Conservation (phyloP, 2,113 vertebrate genomes). For the Pardalotus punctatus region DNA sequence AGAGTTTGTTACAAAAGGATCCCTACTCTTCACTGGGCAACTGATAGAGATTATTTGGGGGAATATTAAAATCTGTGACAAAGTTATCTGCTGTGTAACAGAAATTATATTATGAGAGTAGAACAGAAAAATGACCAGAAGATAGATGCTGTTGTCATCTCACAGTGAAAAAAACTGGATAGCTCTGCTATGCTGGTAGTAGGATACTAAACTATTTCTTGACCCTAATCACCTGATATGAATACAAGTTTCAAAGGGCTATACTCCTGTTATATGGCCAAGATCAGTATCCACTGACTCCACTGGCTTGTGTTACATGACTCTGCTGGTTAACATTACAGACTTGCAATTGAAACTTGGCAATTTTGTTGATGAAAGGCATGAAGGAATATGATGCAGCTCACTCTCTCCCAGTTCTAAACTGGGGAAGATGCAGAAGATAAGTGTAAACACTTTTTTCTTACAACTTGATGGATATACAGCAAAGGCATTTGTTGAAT, state of each 20-base stretch:
- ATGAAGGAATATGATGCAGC: background rate
- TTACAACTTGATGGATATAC: background rate
- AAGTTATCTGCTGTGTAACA: background rate
- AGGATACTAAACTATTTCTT: background rate
- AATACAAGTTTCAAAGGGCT: background rate
- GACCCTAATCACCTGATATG: background rate
- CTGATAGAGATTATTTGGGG: background rate
- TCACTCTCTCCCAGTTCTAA: background rate
- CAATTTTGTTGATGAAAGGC: constrained; percentile 38
- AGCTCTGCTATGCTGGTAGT: background rate
- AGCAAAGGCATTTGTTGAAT: background rate
- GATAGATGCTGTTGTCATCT: background rate
- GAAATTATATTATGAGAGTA: background rate
- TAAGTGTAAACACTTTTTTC: background rate
- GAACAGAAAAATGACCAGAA: background rate
- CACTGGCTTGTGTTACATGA: background rate
- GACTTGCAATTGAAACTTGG: constrained; percentile 18
- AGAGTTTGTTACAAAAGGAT: background rate
- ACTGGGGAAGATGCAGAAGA: background rate
- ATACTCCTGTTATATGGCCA: background rate
- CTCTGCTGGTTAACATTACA: constrained; percentile 10
- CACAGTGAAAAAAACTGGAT: background rate
- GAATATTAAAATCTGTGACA: background rate
- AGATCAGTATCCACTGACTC: background rate
- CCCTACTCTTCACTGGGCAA: background rate